Evolutionary conservation across 2,113 vertebrate species (phyloP), one percentile per base, ranked within the genome.

Genomic region (Pomatorhinus ruficollis): DNA sequence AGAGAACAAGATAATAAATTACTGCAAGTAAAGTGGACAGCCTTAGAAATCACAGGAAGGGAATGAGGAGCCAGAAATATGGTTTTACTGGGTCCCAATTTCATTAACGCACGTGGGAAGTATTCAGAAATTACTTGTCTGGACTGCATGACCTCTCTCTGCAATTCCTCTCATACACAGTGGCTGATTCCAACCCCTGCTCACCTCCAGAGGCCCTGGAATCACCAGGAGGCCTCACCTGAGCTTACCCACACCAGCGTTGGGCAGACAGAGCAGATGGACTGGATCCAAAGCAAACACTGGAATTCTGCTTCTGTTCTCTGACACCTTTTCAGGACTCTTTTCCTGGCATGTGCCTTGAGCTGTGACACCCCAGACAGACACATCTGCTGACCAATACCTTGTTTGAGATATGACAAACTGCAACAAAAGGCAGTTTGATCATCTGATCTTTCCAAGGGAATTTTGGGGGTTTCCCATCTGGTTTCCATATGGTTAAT

Each of bases 171-270:
- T 27, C 15, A 2, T 23, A 11, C 5, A n/a, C 10, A 80, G 44
- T 0, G 1, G 44, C 54, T 45, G 42, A 54, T 23, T 33, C 60
- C 80, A 66, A 8, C 2, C 24, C 60, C 54, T 40, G 35, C 63
- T 45, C 21, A 37, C 30, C 71, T 39, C 6, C 12, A 14, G 18
- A 75, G 28, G 15, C 16, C 39, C 65, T 60, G 50, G 31, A 53
- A 45, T 2, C 47, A 49, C 47, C 28, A 35, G 0, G 1, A 42
- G 45, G 28, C 59, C 89, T 57, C 82, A 50, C 18, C 70, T 70
- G 23, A 23, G 20, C 2, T 17, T 3, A 31, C n/a, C 47, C 10
- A 1, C 11, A 5, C 6, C 2, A 61, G n/a, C 21, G 18, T 0
- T 30, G 81, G 49, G 59, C n/a, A 91, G 64, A 47, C 2, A 49